Base-by-base conservation (phyloP, 2,113 vertebrate genomes). In the Otus sunia region DNA sequence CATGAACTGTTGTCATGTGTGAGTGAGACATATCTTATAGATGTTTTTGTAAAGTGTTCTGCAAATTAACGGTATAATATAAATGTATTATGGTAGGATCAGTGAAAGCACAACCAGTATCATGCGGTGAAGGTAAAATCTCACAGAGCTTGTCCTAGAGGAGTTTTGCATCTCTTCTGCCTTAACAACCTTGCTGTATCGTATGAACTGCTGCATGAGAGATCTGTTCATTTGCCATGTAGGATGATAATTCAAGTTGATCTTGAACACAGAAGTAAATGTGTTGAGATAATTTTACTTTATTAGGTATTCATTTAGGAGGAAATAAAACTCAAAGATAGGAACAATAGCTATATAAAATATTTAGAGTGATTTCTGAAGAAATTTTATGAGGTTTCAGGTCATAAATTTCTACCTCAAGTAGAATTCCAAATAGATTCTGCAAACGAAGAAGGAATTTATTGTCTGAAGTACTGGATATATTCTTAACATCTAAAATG, bases 391-490 rank as follows among this genome's bases (percentile, higher is more conserved):
- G 11, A 89, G 43, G 53, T 76, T 95, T 96, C 72, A 72, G 72
- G 80, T 96, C 76, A 79, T 95, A 88, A 97, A 95, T 90, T 91
- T 75, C 86, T 53, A 76, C 53, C 47, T 86, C 39, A 59, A 13
- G 36, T 82, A 82, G 85, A 95, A 89, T 88, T 84, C 58, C 14
- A n/a, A 87, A 72, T 81, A 92, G 94, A 60, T 86, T 85, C 45
- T 88, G 60, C 32, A 25, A 73, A 74, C 1, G 4, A 68, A 89
- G 49, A 58, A 37, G 20, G 41, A 47, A 43, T 84, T 92, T 76
- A 71, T 37, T 85, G 52, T 72, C 74, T 72, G n/a, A 84, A 84
- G 47, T 72, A 41, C 13, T 43, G 76, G 77, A 41, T 66, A 82
- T 79, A 50, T 82, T 91, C 47, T 52, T 81, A 66, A 36, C 59